phyloP scores from a whole-genome alignment of 1,140 invertebrate genomes.

The Tribolium madens region DNA sequence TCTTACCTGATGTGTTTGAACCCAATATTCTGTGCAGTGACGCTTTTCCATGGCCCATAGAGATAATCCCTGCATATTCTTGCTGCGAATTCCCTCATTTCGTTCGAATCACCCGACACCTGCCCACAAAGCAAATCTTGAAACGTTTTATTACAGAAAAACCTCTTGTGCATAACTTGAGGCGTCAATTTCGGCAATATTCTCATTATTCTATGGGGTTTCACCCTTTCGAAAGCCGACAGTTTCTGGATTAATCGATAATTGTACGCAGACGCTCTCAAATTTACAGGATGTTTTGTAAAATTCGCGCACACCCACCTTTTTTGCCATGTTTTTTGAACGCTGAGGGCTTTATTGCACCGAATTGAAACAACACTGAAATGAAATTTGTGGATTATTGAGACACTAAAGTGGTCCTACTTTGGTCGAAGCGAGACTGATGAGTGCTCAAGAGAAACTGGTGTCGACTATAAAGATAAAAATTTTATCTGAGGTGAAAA shows the following conservation, averaged over 20 bases:
- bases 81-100: conserved; percentile 85
- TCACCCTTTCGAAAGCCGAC: neutral
- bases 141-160: conserved; percentile 46
- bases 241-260: conserved; percentile 41
- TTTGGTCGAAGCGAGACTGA: neutral
- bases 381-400: neutral
- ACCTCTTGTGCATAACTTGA: conserved; percentile 21
- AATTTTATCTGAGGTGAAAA: neutral
- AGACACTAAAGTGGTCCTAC: no score
- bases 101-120: conserved; percentile 71
- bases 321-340: conserved; percentile 10
- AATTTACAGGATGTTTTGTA: neutral
- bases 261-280: conserved; percentile 39
- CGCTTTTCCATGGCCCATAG: conserved; percentile 87
- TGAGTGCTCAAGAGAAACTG: neutral
- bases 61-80: conserved; percentile 89
- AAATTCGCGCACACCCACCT: conserved; percentile 2
- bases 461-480: neutral
- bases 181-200: conserved; percentile 4
- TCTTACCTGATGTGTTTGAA: conserved; percentile 84
- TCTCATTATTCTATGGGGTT: conserved; percentile 12
- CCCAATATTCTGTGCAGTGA: conserved; percentile 79
- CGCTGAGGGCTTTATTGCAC: neutral
- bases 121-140: conserved; percentile 60
- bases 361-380: neutral